Evolutionary conservation across 1,140 invertebrate species (phyloP).

Genomic region (Scaptomyza montana): DNA sequence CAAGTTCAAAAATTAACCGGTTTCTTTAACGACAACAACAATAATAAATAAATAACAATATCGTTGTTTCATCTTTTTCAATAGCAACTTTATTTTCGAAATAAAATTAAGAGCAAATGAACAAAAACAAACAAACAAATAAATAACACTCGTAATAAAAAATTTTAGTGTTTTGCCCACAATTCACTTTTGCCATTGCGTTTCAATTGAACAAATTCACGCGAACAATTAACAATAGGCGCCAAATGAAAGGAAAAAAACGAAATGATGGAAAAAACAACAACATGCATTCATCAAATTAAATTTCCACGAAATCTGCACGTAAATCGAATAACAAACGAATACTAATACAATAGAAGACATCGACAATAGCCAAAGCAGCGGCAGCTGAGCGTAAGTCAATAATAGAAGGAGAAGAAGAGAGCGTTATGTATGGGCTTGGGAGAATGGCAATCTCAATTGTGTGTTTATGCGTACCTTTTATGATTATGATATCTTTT

Average conservation of each 20-base stretch:
- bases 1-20: slow-evolving; percentile 31
- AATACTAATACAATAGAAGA: slow-evolving; percentile 44
- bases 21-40: not conserved
- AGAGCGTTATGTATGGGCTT: not conserved
- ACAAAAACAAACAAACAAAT: slow-evolving; percentile 36
- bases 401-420: not conserved
- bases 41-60: slow-evolving; percentile 8
- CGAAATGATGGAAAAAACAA: slow-evolving; percentile 23
- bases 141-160: slow-evolving; percentile 41
- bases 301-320: slow-evolving; percentile 59
- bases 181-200: slow-evolving; percentile 80
- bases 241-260: slow-evolving; percentile 41
- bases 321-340: slow-evolving; percentile 47
- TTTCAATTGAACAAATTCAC: slow-evolving; percentile 83
- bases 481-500: slow-evolving; percentile 11
- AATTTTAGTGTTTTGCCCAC: slow-evolving; percentile 76
- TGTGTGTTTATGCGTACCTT: slow-evolving; percentile 11
- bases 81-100: slow-evolving; percentile 29
- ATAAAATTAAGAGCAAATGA: slow-evolving; percentile 25
- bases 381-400: slow-evolving; percentile 20
- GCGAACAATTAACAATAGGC: slow-evolving; percentile 81
- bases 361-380: slow-evolving; percentile 31
- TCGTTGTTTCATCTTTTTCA: slow-evolving; percentile 24
- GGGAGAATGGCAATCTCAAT: slow-evolving; percentile 13
- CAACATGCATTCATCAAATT: slow-evolving; percentile 25